phyloP scores from a whole-genome alignment of 2,888 invertebrate genomes.

The Caenorhabditis plicata region DNA sequence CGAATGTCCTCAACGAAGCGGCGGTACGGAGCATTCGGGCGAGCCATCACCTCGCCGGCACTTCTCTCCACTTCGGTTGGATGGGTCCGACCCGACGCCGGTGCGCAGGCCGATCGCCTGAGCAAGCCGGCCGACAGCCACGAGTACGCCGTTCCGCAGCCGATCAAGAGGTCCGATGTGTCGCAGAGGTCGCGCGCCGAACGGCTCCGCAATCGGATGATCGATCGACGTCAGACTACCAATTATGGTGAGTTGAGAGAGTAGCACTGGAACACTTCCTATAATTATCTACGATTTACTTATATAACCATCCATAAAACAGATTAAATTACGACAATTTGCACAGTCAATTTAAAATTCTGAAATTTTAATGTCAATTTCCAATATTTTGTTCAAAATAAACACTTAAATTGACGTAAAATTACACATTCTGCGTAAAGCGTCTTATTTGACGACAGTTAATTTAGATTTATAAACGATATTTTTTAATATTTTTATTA shows the following conservation, averaged over 20 bases:
- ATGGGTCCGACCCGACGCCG: conserved; percentile 30
- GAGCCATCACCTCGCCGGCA: conserved; percentile 43
- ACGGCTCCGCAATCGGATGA: conserved; percentile 26
- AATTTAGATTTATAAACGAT: too few relatives aligned
- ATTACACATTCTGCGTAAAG: too few relatives aligned
- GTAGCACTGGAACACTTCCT: conserved; percentile 7
- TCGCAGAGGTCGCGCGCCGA: conserved; percentile 29
- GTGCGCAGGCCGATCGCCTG: conserved; percentile 20
- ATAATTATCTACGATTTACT: too few relatives aligned
- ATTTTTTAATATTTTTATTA: too few relatives aligned
- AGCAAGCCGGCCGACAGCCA: conserved; percentile 15
- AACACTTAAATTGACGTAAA: too few relatives aligned
- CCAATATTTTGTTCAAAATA: too few relatives aligned
- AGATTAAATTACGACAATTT: too few relatives aligned
- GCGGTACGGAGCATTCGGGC: conserved; percentile 34
- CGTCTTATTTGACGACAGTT: too few relatives aligned
- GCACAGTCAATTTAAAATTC: too few relatives aligned
- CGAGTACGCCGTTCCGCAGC: conserved; percentile 28
- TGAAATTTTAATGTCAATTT: too few relatives aligned
- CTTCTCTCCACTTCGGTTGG: conserved; percentile 35
- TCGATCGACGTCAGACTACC: conserved; percentile 25
- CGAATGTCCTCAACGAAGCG: conserved; percentile 27
- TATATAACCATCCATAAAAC: too few relatives aligned
- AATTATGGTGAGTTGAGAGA: conserved; percentile 15
- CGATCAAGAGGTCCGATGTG: conserved; percentile 7